Conservation (phyloP, 2,888 invertebrate genomes). For the Pegoplata infirma region DNA sequence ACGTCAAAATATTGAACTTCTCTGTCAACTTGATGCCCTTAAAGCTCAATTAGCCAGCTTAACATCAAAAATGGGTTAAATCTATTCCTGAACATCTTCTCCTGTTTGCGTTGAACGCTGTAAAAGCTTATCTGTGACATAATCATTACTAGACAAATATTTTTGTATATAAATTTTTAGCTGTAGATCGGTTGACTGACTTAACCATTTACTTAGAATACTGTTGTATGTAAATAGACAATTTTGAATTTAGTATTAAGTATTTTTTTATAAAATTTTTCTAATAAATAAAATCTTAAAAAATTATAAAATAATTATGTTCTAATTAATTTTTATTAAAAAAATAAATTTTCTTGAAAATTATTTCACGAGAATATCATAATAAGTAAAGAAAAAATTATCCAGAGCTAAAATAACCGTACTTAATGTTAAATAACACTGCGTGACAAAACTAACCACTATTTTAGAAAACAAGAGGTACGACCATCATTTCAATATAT, state of each 20-base stretch:
- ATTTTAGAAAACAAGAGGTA: too few relatives aligned
- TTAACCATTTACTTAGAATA: conserved; percentile 6
- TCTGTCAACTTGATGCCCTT: conserved; percentile 83
- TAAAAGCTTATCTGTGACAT: conserved; percentile 55
- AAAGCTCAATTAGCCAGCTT: conserved; percentile 81
- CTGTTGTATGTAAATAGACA: conserved; percentile 9
- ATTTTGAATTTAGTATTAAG: conserved; percentile 13
- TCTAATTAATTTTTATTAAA: too few relatives aligned
- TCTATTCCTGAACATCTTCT: background rate
- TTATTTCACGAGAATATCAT: too few relatives aligned
- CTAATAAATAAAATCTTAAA: background rate
- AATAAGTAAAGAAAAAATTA: too few relatives aligned
- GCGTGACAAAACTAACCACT: too few relatives aligned
- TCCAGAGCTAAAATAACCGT: too few relatives aligned
- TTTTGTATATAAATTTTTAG: conserved; percentile 16
- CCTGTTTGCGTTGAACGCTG: conserved; percentile 52
- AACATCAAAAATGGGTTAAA: conserved; percentile 67
- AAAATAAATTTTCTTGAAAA: too few relatives aligned
- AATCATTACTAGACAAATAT: conserved; percentile 11
- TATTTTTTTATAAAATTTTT: conserved; percentile 26
- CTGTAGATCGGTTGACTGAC: conserved; percentile 50
- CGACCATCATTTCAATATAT: too few relatives aligned
- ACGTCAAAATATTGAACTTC: conserved; percentile 89
- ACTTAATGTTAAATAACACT: too few relatives aligned
- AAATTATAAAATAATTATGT: background rate